These are phyloP conservation scores for Elephantulus edwardii DNA, from an alignment of 2,113 vertebrate genomes.

Conservation along the genomic window DNA sequence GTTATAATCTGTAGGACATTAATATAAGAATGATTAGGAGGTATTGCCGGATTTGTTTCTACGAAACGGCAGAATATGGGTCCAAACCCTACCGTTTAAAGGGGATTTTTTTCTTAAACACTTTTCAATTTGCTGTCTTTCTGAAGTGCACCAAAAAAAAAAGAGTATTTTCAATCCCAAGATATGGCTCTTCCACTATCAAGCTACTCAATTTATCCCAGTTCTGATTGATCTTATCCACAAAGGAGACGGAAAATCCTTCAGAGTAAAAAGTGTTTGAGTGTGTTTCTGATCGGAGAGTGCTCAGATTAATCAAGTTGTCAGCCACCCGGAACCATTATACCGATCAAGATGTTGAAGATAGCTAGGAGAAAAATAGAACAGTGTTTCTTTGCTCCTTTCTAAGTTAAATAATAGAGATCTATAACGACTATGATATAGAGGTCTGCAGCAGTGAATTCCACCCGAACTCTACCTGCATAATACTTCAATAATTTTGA, in stretches of 20 bases:
- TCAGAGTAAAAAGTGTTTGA: conserved; percentile 54
- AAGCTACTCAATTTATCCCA: conserved; percentile 40
- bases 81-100: conserved; percentile 7
- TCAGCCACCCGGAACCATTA: conserved; percentile 54
- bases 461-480: neutral
- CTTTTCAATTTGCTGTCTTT: neutral
- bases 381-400: neutral
- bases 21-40: neutral
- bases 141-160: conserved; percentile 41
- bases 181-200: conserved; percentile 32
- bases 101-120: conserved; percentile 4
- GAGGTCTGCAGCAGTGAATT: neutral
- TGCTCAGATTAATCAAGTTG: conserved; percentile 65
- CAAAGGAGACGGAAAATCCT: conserved; percentile 66
- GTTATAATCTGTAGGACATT: neutral
- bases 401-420: neutral
- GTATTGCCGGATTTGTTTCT: neutral
- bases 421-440: neutral
- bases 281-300: conserved; percentile 60
- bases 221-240: conserved; percentile 67
- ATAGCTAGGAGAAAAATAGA: neutral
- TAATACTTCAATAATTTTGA: neutral
- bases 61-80: neutral
- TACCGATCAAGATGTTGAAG: conserved; percentile 47
- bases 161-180: conserved; percentile 41